Evolutionary conservation across 2,888 invertebrate genomes (phyloP).

Genomic region (Campoplex capitator): DNA sequence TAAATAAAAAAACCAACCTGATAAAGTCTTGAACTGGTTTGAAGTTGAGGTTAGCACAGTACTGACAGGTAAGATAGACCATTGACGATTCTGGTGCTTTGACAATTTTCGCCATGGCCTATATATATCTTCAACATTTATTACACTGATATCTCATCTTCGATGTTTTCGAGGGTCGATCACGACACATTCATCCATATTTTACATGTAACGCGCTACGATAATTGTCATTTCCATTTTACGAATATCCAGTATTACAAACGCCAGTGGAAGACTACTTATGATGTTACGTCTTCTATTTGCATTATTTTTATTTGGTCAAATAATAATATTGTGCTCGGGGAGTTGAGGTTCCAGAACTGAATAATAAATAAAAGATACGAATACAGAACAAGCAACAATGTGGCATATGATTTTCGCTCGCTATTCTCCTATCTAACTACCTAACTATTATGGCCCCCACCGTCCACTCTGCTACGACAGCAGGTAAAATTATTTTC

Average conservation of each 20-base stretch:
- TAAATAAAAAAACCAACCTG: conserved; percentile 76
- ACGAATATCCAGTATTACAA: background rate
- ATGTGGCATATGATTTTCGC: background rate
- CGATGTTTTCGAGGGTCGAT: conserved; percentile 68
- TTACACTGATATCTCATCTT: conserved; percentile 65
- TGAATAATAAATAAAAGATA: background rate
- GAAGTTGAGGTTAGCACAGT: conserved; percentile 82
- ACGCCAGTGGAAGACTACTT: background rate
- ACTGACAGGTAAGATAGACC: conserved; percentile 80
- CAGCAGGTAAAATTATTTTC: too few species aligned
- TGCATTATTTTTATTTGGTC: background rate
- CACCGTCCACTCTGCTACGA: too few species aligned
- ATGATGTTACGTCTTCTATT: background rate
- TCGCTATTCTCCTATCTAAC: background rate
- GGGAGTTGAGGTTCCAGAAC: too few species aligned
- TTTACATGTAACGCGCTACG: background rate
- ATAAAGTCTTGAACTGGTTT: conserved; percentile 82
- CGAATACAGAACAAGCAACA: background rate
- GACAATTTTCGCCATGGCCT: conserved; percentile 81
- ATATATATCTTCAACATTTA: conserved; percentile 69
- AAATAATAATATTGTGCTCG: too few species aligned
- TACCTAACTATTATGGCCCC: too few species aligned
- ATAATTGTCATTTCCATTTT: background rate
- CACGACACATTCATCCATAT: background rate
- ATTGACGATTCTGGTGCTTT: conserved; percentile 76